Base-by-base conservation (phyloP, 2,113 vertebrate genomes). In the Mystacornis crossleyi region DNA sequence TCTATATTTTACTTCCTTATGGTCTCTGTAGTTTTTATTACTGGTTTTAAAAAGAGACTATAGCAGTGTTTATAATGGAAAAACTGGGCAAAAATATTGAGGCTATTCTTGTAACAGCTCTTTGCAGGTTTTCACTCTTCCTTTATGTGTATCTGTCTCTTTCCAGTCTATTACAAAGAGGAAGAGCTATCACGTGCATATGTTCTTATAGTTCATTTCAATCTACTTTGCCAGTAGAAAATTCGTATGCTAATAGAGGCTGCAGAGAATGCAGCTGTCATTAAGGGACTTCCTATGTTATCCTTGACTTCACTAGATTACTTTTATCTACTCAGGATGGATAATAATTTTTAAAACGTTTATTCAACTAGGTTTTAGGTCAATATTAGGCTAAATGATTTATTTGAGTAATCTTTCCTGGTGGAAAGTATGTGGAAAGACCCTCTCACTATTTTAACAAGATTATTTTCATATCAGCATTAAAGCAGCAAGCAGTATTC, bases 391-490 rank as follows among this genome's bases (percentile, higher is more conserved):
- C 96, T 96, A 96, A 96, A 90, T 0, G 18, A 60, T 79, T 94
- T 91, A 93, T 93, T 96, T 81, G 92, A 95, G 55, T 96, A 93
- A 86, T 95, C 82, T 92, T 92, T 71, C 60, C 50, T 90, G 51
- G 66, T 18, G 4, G 47, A 92, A 95, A 94, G 43, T 83, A 79
- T 84, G 90, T 93, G 43, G 71, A 94, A 96, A 96, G 90, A 95
- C 72, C 79, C 79, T 88, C 55, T 93, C 40, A 21, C 80, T 94
- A 66, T 90, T 96, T 94, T 92, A 91, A 91, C 81, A 89, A 92
- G 93, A 96, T 97, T 95, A 95, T 93, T 95, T 96, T 95, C 64
- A 14, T 86, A 93, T 91, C 85, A 89, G 64, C 64, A 83, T 88
- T 93, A 95, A 93, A 94, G 48, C 93, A 95, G 93, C 69, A 65